Percentiles rank a stretch among this genome's conserved stretches.
These are phyloP conservation scores for Rhaphigaster nebulosa DNA, from an alignment of 2,888 invertebrate genomes.

Conservation along the genomic window DNA sequence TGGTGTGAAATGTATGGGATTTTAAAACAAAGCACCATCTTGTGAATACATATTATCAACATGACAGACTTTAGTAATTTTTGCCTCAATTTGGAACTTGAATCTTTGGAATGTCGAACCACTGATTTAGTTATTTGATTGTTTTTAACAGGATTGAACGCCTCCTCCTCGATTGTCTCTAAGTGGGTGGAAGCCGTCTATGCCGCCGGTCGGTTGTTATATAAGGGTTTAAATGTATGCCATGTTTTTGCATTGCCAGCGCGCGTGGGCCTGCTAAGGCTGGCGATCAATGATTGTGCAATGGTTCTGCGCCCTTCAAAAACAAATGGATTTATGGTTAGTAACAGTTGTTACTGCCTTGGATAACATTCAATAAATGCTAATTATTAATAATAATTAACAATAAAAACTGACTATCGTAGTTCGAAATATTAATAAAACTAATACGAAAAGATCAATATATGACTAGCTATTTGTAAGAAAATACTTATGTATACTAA, in stretches of 20 bases:
- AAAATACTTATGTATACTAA: no score
- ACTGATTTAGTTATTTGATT: not conserved
- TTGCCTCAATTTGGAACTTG: no score
- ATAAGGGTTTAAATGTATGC: slow-evolving; percentile 14
- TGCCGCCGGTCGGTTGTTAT: not conserved
- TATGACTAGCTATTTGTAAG: no score
- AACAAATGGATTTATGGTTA: not conserved
- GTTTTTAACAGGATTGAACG: not conserved
- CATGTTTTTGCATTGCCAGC: slow-evolving; percentile 4
- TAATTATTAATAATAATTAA: no score
- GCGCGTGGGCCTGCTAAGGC: not conserved
- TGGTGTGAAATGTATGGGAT: no score
- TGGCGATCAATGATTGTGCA: not conserved
- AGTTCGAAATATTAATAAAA: no score
- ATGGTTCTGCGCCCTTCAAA: not conserved
- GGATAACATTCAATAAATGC: not conserved
- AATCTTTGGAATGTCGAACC: not conserved
- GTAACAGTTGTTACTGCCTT: not conserved
- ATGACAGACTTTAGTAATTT: no score
- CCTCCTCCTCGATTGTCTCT: not conserved
- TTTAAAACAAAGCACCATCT: no score
- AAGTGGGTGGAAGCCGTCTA: slow-evolving; percentile 20
- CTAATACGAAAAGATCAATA: no score
- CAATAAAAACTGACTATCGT: no score
- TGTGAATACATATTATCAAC: no score